These are phyloP conservation scores for Andinoacara biseriatus DNA, from an alignment of 2,113 vertebrate genomes.

Conservation along the genomic window DNA sequence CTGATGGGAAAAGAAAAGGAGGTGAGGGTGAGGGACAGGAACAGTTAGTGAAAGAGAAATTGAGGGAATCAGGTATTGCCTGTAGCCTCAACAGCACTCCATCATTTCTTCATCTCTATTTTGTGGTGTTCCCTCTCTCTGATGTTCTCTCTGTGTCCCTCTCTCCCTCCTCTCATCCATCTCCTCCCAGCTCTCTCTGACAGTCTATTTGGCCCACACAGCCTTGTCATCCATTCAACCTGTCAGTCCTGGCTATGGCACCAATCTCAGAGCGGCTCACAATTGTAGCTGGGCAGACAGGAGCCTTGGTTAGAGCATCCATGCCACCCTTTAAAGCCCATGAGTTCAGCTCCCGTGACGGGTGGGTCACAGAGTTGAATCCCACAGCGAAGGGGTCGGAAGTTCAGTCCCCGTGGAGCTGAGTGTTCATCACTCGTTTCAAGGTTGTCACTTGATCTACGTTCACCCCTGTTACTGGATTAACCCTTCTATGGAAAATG, in stretches of 20 bases:
- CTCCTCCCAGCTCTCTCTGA: constrained; percentile 65
- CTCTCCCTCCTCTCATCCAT: constrained; percentile 72
- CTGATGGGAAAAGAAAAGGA: background rate
- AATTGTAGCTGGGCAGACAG: constrained; percentile 21
- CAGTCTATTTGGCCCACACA: constrained; percentile 71
- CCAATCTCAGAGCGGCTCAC: constrained; percentile 26
- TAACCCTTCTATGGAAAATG: background rate
- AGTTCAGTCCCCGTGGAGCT: background rate
- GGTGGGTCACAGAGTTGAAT: constrained; percentile 18
- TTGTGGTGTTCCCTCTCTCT: constrained; percentile 40
- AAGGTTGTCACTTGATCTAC: background rate
- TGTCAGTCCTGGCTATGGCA: constrained; percentile 59
- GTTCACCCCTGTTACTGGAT: background rate
- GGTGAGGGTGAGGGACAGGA: constrained; percentile 14
- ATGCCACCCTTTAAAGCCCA: constrained; percentile 2
- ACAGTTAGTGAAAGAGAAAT: constrained; percentile 37
- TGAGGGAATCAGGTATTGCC: constrained; percentile 42
- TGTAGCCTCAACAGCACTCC: constrained; percentile 48
- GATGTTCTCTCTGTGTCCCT: constrained; percentile 46
- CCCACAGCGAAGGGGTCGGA: constrained; percentile 21
- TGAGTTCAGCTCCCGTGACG: constrained; percentile 19
- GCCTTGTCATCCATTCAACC: constrained; percentile 69
- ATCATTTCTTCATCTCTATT: constrained; percentile 59
- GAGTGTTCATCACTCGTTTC: background rate
- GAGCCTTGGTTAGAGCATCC: background rate